These are phyloP conservation scores for Hydroisotoma schaefferi DNA, from an alignment of 2,888 invertebrate genomes.

Conservation along the genomic window DNA sequence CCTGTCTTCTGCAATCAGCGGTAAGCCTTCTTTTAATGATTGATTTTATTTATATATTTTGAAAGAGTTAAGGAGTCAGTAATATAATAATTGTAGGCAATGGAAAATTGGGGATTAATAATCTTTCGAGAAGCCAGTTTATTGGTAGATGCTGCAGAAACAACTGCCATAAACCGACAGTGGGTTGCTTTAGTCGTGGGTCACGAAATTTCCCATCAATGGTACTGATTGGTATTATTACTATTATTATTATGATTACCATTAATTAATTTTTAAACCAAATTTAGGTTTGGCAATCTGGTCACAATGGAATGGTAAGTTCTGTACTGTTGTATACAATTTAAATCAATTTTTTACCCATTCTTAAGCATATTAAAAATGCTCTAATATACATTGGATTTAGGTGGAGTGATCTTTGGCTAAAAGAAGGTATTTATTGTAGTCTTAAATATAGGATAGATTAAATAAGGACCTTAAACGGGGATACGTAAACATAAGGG, in stretches of 20 bases:
- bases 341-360: too few species aligned
- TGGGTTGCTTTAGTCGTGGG: slow-evolving; percentile 83
- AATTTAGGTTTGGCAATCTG: slow-evolving; percentile 98
- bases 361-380: too few species aligned
- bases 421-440: too few species aligned
- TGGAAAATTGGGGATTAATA: slow-evolving; percentile 95
- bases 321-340: too few species aligned
- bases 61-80: not conserved
- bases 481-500: too few species aligned
- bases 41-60: not conserved
- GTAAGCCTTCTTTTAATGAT: not conserved
- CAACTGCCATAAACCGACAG: slow-evolving; percentile 77
- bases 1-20: slow-evolving; percentile 3
- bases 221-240: slow-evolving; percentile 16
- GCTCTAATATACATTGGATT: not conserved
- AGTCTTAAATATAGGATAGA: slow-evolving; percentile 77
- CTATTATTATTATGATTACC: slow-evolving; percentile 77
- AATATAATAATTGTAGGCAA: slow-evolving; percentile 62
- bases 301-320: slow-evolving; percentile 93
- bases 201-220: slow-evolving; percentile 55
- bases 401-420: slow-evolving; percentile 26
- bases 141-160: slow-evolving; percentile 83
- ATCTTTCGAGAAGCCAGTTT: slow-evolving; percentile 90
- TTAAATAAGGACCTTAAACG: too few species aligned
- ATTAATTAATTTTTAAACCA: too few species aligned